Evolutionary conservation across 64 coral and sea anemone genomes (phyloP).

Genomic region (Astreopora myriophthalma): DNA sequence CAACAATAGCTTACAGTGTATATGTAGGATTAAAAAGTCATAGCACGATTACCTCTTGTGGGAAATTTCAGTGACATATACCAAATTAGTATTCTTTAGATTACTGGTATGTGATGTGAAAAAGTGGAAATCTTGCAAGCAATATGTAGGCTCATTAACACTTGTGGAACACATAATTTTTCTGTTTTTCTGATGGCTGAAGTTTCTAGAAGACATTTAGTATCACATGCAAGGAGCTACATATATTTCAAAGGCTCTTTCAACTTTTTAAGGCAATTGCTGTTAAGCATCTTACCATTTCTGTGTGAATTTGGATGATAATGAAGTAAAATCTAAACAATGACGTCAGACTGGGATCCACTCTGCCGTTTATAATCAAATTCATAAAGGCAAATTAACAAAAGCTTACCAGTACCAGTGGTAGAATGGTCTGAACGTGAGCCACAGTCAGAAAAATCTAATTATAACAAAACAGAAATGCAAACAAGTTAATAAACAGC

Average conservation of each 20-base stretch:
- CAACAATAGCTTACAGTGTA: neutral
- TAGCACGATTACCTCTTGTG: neutral
- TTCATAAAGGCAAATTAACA: too few species aligned
- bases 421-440: neutral
- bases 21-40: neutral
- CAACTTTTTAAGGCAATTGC: too few species aligned
- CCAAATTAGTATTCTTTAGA: neutral
- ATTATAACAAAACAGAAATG: neutral
- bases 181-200: too few species aligned
- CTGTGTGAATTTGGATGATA: too few species aligned
- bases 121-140: neutral
- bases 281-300: too few species aligned
- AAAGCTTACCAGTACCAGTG: neutral
- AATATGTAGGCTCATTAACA: neutral
- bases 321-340: too few species aligned
- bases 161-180: neutral
- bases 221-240: too few species aligned
- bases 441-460: neutral
- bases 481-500: neutral
- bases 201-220: too few species aligned
- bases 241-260: too few species aligned
- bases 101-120: neutral
- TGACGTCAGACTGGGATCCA: too few species aligned
- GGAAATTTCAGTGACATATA: neutral
- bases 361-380: too few species aligned